A percentile compares a stretch with the other conserved stretches of the same genome.
Conservation (phyloP, 2,113 vertebrate species). For the Todiramphus chloris region DNA sequence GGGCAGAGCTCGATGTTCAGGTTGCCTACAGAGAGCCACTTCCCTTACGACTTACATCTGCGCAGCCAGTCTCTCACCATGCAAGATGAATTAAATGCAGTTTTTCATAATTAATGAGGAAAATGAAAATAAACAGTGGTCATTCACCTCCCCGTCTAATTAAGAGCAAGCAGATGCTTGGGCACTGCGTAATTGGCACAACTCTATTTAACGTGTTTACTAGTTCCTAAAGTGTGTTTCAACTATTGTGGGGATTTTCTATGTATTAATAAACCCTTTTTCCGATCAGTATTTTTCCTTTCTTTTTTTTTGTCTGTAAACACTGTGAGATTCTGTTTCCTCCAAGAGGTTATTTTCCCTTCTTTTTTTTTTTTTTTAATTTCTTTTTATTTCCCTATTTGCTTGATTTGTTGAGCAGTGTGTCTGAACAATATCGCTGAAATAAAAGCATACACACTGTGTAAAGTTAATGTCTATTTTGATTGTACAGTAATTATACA, state of each 20-base stretch:
- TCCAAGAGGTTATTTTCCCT: conserved; percentile 19
- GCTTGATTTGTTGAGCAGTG: conserved; percentile 72
- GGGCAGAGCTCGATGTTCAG: conserved; percentile 95
- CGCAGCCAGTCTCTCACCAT: conserved; percentile 93
- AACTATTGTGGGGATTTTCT: conserved; percentile 77
- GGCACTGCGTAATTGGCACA: conserved; percentile 77
- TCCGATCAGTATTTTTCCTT: conserved; percentile 64
- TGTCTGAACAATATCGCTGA: conserved; percentile 70
- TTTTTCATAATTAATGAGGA: conserved; percentile 96
- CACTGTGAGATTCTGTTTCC: conserved; percentile 71
- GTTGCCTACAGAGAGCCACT: conserved; percentile 93
- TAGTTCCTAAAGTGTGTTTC: conserved; percentile 81
- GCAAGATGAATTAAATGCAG: conserved; percentile 96
- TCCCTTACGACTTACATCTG: conserved; percentile 98
- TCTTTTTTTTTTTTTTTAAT: background rate
- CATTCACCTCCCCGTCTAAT: conserved; percentile 85
- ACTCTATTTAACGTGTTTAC: conserved; percentile 80
- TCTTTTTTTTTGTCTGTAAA: conserved; percentile 69
- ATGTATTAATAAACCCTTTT: conserved; percentile 76
- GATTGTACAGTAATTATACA: conserved; percentile 78
- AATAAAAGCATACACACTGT: conserved; percentile 74
- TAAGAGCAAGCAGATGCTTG: conserved; percentile 85
- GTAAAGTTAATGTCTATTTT: conserved; percentile 77
- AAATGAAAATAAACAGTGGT: conserved; percentile 89
- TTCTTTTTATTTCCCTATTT: conserved; percentile 44